Evolutionary conservation across 64 coral and sea anemone genomes (phyloP), one percentile per base, ranked within the genome.

Genomic region (Orbicella faveolata): DNA sequence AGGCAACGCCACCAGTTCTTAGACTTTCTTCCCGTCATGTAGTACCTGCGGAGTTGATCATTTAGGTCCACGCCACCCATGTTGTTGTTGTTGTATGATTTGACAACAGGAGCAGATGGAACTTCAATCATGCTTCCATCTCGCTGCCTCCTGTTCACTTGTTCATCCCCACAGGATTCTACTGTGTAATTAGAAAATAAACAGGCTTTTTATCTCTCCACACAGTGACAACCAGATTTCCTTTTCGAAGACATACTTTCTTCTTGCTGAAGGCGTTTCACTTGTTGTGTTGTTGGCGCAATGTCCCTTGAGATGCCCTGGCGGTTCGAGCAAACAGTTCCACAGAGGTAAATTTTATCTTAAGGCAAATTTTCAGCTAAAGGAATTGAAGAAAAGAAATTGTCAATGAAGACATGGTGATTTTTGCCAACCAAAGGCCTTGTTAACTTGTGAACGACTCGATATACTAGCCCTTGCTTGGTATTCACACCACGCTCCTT

Each of bases 281-380:
- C 86, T 18, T 57, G 20, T 34, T 19, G 77, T 25, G 21, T 41
- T 52, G 81, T 59, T 52, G 64, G 63, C 15, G 41, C 64, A 37
- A 94, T 68, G 6, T 63, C 73, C 4, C 35, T 62, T 41, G 81
- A 87, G 62, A 88, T 85, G 51, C 75, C 62, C 7, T 26, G 19
- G 13, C 87, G 76, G 79, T 94, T 94, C 18, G 74, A 79, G 21
- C 80, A 30, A 63, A 75, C 33, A 16, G 87, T 94, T 79, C 92
- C 87, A 87, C 93, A 94, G 16, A 81, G 4, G 44, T 94, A 94
- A 15, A 77, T 79, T n/a, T 94, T 85, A 39, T 90, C 80, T 34
- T 35, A 13, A 41, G 87, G 21, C 25, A 94, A 73, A 90, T 94
- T 81, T 26, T 83, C 18, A 23, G 88, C 93, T 13, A 94, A 64